Conservation (phyloP, 2,113 vertebrate genomes). For the Smithornis capensis region DNA sequence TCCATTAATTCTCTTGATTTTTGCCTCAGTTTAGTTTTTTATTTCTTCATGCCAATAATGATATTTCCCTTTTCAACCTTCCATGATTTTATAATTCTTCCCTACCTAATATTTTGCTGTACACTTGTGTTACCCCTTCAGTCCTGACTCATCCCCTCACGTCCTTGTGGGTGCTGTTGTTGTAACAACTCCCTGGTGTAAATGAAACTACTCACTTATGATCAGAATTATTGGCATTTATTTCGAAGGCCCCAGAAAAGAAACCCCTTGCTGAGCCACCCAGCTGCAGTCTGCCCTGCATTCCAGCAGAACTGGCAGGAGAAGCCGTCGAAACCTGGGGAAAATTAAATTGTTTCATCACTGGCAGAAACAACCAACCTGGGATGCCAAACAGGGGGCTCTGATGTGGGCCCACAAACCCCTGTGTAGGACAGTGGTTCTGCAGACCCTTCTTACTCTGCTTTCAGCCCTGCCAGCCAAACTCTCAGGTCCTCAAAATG, state of each 20-base stretch:
- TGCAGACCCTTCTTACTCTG: neutral
- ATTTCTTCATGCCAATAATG: neutral
- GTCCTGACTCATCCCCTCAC: neutral
- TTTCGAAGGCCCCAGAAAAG: neutral
- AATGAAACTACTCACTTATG: neutral
- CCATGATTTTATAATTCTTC: neutral
- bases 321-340: neutral
- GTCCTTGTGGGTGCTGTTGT: neutral
- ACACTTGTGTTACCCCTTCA: fast-evolving
- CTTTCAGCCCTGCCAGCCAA: neutral
- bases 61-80: neutral
- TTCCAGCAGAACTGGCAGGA: neutral
- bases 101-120: neutral
- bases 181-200: neutral
- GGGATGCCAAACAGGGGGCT: neutral
- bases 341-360: neutral
- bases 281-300: neutral
- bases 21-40: neutral
- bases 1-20: neutral
- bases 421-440: neutral
- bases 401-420: neutral
- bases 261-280: neutral
- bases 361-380: neutral
- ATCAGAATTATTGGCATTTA: neutral
- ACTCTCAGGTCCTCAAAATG: neutral